phyloP scores from a whole-genome alignment of 1,140 invertebrate species.

The Drosophila rufa region DNA sequence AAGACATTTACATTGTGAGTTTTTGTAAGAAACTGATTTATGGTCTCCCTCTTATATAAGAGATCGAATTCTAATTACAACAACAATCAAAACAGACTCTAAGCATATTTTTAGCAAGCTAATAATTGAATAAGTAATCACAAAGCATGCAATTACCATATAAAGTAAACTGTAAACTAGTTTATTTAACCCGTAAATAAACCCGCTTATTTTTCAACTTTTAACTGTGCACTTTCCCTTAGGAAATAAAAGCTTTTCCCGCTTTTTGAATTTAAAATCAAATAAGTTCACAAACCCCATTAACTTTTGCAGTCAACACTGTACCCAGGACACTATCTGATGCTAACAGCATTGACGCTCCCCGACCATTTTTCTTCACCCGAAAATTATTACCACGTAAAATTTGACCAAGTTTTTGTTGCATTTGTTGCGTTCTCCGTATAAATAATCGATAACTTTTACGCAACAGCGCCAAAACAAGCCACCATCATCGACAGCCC shows the following conservation, averaged over 20 bases:
- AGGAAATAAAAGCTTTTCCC: background rate
- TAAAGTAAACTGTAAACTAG: background rate
- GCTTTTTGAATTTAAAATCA: background rate
- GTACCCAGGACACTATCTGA: slow-evolving; percentile 44
- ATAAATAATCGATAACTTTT: slow-evolving; percentile 80
- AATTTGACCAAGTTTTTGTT: slow-evolving; percentile 55
- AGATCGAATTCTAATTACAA: no score
- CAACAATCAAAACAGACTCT: no score
- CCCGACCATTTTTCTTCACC: slow-evolving; percentile 2
- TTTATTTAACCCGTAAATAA: slow-evolving; percentile 6
- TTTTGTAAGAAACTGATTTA: no score
- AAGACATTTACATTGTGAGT: no score
- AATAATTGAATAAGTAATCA: background rate
- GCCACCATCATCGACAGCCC: slow-evolving; percentile 41
- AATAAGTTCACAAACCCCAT: slow-evolving; percentile 19
- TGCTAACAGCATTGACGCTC: slow-evolving; percentile 22
- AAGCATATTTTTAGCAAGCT: background rate
- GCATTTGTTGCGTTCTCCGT: slow-evolving; percentile 71
- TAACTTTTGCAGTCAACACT: slow-evolving; percentile 29
- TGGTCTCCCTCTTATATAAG: no score
- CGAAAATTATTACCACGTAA: slow-evolving; percentile 53
- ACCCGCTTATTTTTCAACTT: background rate
- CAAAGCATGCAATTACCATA: background rate
- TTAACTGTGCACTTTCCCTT: slow-evolving; percentile 2
- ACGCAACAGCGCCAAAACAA: slow-evolving; percentile 64